Percentiles rank a stretch among this genome's conserved stretches.
Evolutionary conservation across 2,113 vertebrate species (phyloP).

Genomic region (Anolis sagrei): DNA sequence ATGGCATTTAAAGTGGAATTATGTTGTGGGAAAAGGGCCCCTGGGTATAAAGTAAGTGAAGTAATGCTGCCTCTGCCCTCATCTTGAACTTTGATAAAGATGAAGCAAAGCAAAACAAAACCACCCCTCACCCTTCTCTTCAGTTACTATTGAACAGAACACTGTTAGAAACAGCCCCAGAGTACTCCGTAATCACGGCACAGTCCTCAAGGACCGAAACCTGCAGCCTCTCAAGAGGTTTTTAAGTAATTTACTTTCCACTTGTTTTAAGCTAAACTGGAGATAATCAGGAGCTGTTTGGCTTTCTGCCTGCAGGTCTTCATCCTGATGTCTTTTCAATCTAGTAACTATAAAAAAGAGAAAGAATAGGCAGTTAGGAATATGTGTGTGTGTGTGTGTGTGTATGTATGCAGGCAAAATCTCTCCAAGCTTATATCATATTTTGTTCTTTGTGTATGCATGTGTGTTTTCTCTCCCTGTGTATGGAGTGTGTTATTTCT

Average conservation of each 20-base stretch:
- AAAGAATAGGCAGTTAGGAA: background rate
- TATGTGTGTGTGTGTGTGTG: background rate
- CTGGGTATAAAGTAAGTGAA: background rate
- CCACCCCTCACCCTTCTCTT: background rate
- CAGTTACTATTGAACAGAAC: background rate
- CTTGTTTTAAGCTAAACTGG: constrained; percentile 18
- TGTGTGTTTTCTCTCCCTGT: too few relatives aligned
- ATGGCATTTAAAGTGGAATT: too few relatives aligned
- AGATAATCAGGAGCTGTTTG: background rate
- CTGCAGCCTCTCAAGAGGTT: constrained; percentile 12
- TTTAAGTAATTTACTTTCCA: constrained; percentile 29
- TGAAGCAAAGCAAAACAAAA: background rate
- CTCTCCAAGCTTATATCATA: background rate
- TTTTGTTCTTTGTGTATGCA: background rate
- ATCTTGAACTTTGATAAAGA: background rate
- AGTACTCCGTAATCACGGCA: background rate
- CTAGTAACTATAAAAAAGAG: background rate
- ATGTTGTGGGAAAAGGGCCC: too few relatives aligned
- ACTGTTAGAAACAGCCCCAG: background rate
- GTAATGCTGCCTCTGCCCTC: background rate
- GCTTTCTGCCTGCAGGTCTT: background rate
- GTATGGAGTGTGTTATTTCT: too few relatives aligned
- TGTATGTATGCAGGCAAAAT: background rate
- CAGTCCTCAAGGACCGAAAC: constrained; percentile 14
- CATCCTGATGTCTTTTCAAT: background rate